These are phyloP conservation scores for Macropus fuliginosus DNA, from an alignment of 2,797 vertebrate genomes.

Conservation along the genomic window DNA sequence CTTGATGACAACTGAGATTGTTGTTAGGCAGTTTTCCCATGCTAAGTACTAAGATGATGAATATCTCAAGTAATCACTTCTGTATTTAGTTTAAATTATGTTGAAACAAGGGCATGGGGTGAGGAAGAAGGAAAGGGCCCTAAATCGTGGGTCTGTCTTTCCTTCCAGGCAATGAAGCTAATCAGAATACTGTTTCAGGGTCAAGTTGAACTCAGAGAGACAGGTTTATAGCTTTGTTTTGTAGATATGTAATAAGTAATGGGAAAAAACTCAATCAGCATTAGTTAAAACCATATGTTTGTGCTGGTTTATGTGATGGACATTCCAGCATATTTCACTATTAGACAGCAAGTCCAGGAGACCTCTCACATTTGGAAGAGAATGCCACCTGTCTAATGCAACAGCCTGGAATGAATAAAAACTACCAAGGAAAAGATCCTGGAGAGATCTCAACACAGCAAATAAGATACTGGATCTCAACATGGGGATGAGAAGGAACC, in stretches of 20 bases:
- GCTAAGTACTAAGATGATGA: background rate
- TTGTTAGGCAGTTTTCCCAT: slow-evolving; percentile 8
- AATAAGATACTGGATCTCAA: background rate
- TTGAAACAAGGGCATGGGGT: slow-evolving; percentile 45
- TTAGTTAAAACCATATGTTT: slow-evolving; percentile 22
- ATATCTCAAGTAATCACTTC: slow-evolving; percentile 69
- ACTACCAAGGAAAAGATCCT: background rate
- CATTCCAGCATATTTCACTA: background rate
- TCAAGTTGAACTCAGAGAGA: slow-evolving; percentile 45
- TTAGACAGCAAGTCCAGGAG: slow-evolving; percentile 23
- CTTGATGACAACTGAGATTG: slow-evolving; percentile 6
- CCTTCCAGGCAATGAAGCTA: slow-evolving; percentile 63
- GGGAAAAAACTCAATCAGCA: background rate
- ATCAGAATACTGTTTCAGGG: slow-evolving; percentile 49
- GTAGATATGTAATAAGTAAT: slow-evolving; percentile 19
- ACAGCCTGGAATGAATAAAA: slow-evolving; percentile 52
- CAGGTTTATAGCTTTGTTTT: slow-evolving; percentile 46
- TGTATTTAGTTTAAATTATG: slow-evolving; percentile 64
- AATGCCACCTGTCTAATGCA: background rate
- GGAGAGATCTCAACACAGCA: background rate
- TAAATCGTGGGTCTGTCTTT: background rate
- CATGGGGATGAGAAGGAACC: background rate
- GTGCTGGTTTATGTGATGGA: background rate
- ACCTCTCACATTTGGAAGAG: slow-evolving; percentile 49
- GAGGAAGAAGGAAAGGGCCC: slow-evolving; percentile 43